phyloP scores from a whole-genome alignment of 1,140 invertebrate species.

The Papilio helenus region DNA sequence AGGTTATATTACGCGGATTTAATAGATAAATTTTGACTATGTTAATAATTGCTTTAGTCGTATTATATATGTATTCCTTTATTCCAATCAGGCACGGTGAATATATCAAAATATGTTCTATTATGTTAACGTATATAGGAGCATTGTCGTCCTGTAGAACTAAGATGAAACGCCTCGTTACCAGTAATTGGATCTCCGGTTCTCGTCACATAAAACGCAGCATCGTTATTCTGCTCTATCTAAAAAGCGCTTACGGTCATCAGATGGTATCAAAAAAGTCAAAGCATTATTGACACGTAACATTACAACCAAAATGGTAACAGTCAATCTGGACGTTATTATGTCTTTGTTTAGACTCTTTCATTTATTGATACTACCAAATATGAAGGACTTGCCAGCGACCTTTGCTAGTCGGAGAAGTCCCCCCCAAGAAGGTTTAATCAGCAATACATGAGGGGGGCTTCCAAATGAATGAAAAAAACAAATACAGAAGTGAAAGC shows the following conservation, averaged over 20 bases:
- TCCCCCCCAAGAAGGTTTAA: neutral
- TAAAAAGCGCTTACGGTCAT: neutral
- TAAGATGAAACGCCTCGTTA: constrained; percentile 28
- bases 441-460: neutral
- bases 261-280: neutral
- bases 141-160: constrained; percentile 24
- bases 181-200: constrained; percentile 27
- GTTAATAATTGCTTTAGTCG: neutral
- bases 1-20: constrained; percentile 7
- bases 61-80: neutral
- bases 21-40: neutral
- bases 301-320: neutral
- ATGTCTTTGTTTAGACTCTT: neutral
- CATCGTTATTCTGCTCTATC: constrained; percentile 20
- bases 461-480: neutral
- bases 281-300: neutral
- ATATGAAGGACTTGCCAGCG: neutral
- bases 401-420: neutral
- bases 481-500: too few relatives aligned
- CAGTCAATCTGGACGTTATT: neutral
- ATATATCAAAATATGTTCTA: neutral
- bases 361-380: neutral
- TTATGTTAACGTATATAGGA: neutral
- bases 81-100: neutral
- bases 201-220: constrained; percentile 27